Conservation (phyloP, 2,113 vertebrate species). For the Corythaixoides concolor region DNA sequence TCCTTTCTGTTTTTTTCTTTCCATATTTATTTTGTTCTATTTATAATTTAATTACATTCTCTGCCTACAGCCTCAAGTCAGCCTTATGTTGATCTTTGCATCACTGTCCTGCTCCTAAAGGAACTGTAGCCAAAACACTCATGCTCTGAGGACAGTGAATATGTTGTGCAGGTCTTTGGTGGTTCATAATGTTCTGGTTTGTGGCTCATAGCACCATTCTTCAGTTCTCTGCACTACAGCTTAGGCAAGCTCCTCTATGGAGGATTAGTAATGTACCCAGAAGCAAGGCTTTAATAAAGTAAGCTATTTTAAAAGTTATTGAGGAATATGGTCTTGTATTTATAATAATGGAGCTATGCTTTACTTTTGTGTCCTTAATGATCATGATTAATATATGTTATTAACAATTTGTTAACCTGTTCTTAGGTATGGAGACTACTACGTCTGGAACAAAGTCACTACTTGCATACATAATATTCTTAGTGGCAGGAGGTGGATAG, state of each 20-base stretch:
- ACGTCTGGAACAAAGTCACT: constrained; percentile 99
- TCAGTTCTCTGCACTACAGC: not conserved
- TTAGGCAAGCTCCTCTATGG: not conserved
- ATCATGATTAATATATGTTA: not conserved
- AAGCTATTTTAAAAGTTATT: not conserved
- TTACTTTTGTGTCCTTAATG: not conserved
- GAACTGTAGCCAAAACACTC: not conserved
- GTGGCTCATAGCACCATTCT: not conserved
- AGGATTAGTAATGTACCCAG: not conserved
- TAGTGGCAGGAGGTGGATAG: constrained; percentile 96
- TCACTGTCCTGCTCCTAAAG: not conserved
- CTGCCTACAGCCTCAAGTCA: not conserved
- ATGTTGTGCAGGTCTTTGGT: not conserved
- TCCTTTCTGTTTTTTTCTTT: not conserved
- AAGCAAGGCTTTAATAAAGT: not conserved
- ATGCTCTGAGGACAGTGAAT: not conserved
- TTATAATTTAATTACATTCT: not conserved
- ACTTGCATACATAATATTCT: constrained; percentile 99
- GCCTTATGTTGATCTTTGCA: not conserved
- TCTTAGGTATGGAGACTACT: constrained; percentile 91
- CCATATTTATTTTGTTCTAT: not conserved
- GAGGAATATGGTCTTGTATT: not conserved
- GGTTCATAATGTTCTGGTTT: not conserved
- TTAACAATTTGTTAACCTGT: constrained; percentile 52
- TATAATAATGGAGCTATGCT: not conserved